These are phyloP conservation scores for Aphelocoma californica DNA, from an alignment of 2,797 vertebrate genomes.

Conservation along the genomic window DNA sequence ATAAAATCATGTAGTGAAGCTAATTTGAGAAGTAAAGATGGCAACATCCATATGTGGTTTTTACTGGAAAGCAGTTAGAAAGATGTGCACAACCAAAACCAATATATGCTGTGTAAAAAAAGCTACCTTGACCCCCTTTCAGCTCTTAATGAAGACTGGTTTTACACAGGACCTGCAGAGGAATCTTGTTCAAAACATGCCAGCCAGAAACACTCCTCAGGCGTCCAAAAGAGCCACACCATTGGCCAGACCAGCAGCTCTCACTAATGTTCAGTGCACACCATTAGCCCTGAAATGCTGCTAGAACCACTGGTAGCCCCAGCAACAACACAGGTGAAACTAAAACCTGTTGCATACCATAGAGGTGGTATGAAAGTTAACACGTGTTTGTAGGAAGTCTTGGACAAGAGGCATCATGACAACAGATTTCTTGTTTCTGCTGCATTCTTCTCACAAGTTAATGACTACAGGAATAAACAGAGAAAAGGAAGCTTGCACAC, in stretches of 20 bases:
- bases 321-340: neutral
- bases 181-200: neutral
- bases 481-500: neutral
- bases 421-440: neutral
- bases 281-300: neutral
- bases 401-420: neutral
- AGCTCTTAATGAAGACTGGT: neutral
- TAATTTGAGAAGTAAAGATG: neutral
- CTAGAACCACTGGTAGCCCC: neutral
- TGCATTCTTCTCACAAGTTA: neutral
- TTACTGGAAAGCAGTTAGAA: neutral
- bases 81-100: neutral
- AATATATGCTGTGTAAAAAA: neutral
- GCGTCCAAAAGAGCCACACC: neutral
- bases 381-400: neutral
- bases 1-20: neutral
- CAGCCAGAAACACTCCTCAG: neutral
- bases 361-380: neutral
- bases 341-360: neutral
- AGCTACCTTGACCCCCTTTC: neutral
- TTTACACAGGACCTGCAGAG: neutral
- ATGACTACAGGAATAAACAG: neutral
- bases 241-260: neutral
- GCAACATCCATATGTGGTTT: neutral
- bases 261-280: accelerated